Percentiles rank a stretch among this genome's conserved stretches.
phyloP scores from a whole-genome alignment of 2,797 vertebrate species.

The Sebastes elongatus region DNA sequence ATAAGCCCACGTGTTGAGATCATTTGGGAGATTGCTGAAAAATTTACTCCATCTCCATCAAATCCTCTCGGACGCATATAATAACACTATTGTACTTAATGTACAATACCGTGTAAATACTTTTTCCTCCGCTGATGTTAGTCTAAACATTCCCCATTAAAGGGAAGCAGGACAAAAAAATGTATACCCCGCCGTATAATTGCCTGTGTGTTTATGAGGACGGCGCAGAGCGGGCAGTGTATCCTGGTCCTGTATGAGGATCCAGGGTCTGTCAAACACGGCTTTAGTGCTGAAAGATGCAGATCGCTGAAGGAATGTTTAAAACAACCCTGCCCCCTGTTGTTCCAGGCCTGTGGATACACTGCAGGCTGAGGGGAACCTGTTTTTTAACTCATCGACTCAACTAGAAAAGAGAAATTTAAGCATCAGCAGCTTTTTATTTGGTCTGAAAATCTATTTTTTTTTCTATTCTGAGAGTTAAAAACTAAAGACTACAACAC shows the following conservation, averaged over 20 bases:
- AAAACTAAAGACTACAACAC: neutral
- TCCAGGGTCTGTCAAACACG: slow-evolving; percentile 53
- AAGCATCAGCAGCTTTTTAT: neutral
- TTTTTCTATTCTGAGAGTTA: neutral
- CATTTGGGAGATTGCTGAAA: neutral
- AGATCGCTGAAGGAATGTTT: slow-evolving; percentile 44
- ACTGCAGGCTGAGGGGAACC: neutral
- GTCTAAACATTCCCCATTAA: slow-evolving; percentile 57
- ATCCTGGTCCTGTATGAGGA: slow-evolving; percentile 43
- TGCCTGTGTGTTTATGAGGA: slow-evolving; percentile 47
- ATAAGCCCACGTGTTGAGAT: neutral
- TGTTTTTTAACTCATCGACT: neutral
- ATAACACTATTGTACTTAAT: slow-evolving; percentile 16
- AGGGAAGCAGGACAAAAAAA: slow-evolving; percentile 14
- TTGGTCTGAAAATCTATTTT: neutral
- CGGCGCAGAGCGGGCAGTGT: neutral
- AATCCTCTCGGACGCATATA: slow-evolving; percentile 3
- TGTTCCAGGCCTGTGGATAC: slow-evolving; percentile 38
- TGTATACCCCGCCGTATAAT: slow-evolving; percentile 25
- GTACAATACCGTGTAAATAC: slow-evolving; percentile 15
- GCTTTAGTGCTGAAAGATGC: slow-evolving; percentile 44
- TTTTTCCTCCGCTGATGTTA: slow-evolving; percentile 22
- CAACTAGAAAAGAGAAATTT: neutral
- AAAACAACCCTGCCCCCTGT: slow-evolving; percentile 70
- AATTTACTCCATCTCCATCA: neutral